Percentiles rank a stretch among this genome's conserved stretches.
These are phyloP conservation scores for Eupithecia insigniata DNA, from an alignment of 2,888 invertebrate genomes.

Conservation along the genomic window DNA sequence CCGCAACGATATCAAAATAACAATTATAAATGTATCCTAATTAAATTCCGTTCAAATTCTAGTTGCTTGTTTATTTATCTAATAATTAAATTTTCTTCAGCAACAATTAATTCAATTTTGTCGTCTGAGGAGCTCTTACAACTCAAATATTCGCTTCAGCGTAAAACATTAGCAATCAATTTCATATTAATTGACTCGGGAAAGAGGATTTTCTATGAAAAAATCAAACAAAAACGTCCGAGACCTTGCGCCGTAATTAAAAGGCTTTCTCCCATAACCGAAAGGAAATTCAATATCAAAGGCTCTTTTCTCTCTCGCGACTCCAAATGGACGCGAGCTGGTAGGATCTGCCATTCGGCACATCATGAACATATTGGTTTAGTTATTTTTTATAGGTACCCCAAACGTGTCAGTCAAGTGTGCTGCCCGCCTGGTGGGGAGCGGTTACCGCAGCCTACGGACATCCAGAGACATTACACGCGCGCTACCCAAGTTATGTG, in stretches of 20 bases:
- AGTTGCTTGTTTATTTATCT: slow-evolving; percentile 19
- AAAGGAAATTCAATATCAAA: slow-evolving; percentile 58
- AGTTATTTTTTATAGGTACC: neutral
- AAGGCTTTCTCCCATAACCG: slow-evolving; percentile 50
- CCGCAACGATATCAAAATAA: slow-evolving; percentile 18
- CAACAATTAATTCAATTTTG: slow-evolving; percentile 27
- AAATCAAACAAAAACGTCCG: slow-evolving; percentile 46
- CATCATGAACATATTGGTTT: neutral
- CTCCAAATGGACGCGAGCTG: slow-evolving; percentile 2
- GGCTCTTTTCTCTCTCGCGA: slow-evolving; percentile 44
- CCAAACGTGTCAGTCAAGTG: neutral
- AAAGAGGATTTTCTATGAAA: slow-evolving; percentile 36
- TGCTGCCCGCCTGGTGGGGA: neutral
- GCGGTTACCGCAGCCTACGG: too few species aligned
- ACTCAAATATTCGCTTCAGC: slow-evolving; percentile 28
- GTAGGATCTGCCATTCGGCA: neutral
- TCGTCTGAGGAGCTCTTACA: slow-evolving; percentile 20
- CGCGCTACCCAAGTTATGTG: neutral
- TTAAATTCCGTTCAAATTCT: slow-evolving; percentile 15
- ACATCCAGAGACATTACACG: neutral
- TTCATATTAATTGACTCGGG: slow-evolving; percentile 36
- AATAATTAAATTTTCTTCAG: slow-evolving; percentile 17
- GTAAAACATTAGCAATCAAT: slow-evolving; percentile 42
- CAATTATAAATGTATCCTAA: neutral
- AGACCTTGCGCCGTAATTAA: slow-evolving; percentile 49